Conservation (phyloP, 1,140 invertebrate genomes). For the Atopsyche davidsoni region DNA sequence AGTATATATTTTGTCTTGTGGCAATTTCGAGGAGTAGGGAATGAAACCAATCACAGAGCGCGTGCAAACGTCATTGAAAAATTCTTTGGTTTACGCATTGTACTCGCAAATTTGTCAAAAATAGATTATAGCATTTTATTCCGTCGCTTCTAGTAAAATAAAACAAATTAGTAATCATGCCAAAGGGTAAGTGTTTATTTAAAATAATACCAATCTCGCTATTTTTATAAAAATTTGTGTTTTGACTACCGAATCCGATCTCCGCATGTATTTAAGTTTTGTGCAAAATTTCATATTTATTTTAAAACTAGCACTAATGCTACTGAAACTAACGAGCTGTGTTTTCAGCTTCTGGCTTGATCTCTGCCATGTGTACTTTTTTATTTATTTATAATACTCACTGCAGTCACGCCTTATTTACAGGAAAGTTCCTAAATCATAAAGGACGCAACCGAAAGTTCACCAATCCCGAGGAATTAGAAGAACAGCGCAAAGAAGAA, state of each 20-base stretch:
- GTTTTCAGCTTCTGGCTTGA: too few relatives aligned
- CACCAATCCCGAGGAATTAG: slow-evolving; percentile 88
- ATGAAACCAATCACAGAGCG: slow-evolving; percentile 2
- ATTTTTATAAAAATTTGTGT: too few relatives aligned
- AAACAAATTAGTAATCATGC: slow-evolving; percentile 14
- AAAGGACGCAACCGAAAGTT: slow-evolving; percentile 90
- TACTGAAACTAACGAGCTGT: too few relatives aligned
- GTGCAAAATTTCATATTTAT: too few relatives aligned
- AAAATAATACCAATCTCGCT: too few relatives aligned
- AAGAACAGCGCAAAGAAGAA: slow-evolving; percentile 74
- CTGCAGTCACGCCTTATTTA: slow-evolving; percentile 32
- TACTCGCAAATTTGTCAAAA: slow-evolving; percentile 11
- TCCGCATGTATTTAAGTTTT: too few relatives aligned
- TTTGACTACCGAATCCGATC: too few relatives aligned
- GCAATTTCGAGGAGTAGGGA: background rate
- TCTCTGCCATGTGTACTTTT: too few relatives aligned
- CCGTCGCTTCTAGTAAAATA: slow-evolving; percentile 5
- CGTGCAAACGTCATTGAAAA: slow-evolving; percentile 23
- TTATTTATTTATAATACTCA: too few relatives aligned
- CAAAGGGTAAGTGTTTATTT: slow-evolving; percentile 22
- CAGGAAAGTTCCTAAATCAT: slow-evolving; percentile 83
- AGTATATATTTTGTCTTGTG: background rate
- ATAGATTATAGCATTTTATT: slow-evolving; percentile 15
- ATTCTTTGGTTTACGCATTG: slow-evolving; percentile 17
- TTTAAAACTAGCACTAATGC: too few relatives aligned